Conservation (phyloP, 2,888 invertebrate species). For the Heteropelma amictum region DNA sequence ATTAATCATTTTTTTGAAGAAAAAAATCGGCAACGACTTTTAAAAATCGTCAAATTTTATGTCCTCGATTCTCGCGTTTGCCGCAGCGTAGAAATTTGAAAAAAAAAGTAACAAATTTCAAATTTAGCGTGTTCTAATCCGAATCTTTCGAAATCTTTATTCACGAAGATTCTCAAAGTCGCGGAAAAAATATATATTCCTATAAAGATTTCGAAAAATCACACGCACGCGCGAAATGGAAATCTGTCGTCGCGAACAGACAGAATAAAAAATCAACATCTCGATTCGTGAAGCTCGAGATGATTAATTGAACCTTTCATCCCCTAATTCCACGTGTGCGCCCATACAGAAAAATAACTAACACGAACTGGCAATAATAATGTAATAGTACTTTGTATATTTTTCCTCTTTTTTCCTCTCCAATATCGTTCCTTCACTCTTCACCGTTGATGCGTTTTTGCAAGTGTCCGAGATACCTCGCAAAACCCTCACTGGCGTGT, state of each 20-base stretch:
- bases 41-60: no score
- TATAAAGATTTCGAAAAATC: constrained; percentile 57
- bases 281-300: constrained; percentile 34
- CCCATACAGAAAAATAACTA: not conserved
- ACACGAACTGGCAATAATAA: constrained; percentile 33
- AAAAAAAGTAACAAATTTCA: not conserved
- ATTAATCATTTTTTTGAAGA: no score
- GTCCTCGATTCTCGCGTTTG: no score
- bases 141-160: constrained; percentile 56
- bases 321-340: no score
- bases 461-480: constrained; percentile 82
- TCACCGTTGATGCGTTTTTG: constrained; percentile 78
- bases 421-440: constrained; percentile 59
- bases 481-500: constrained; percentile 84
- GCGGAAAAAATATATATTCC: constrained; percentile 3
- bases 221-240: constrained; percentile 26
- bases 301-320: constrained; percentile 6
- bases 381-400: not conserved
- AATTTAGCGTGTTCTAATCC: not conserved
- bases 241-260: constrained; percentile 14
- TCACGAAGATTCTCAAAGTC: constrained; percentile 13
- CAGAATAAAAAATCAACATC: constrained; percentile 17
- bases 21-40: no score
- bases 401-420: not conserved
- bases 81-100: not conserved